phyloP scores from a whole-genome alignment of 2,888 invertebrate species.

The Teleiodes luculella region DNA sequence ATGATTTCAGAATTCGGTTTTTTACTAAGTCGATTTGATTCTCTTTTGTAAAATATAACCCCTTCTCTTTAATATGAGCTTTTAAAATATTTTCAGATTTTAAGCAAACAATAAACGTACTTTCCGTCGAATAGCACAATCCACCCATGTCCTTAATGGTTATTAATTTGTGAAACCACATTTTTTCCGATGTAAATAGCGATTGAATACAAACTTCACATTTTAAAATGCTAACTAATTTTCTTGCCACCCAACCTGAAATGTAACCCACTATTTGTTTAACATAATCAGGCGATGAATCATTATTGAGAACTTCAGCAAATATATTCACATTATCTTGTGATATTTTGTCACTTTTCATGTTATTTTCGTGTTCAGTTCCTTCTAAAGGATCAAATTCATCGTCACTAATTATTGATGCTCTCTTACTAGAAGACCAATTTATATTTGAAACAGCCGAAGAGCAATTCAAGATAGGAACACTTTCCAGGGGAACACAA shows the following conservation, averaged over 20 bases:
- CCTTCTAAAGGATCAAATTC: constrained; percentile 5
- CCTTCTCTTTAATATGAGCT: too few relatives aligned
- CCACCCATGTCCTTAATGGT: constrained; percentile 23
- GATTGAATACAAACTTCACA: constrained; percentile 14
- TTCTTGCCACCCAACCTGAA: constrained; percentile 7
- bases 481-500: constrained; percentile 2
- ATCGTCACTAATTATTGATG: background rate
- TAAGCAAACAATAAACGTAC: constrained; percentile 22
- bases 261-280: constrained; percentile 10
- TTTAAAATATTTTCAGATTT: constrained; percentile 18
- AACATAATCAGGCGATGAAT: too few relatives aligned
- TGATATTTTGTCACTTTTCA: too few relatives aligned
- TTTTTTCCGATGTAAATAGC: constrained; percentile 16
- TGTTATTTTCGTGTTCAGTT: background rate
- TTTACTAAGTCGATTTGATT: constrained; percentile 10
- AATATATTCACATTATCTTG: too few relatives aligned
- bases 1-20: background rate
- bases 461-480: constrained; percentile 3
- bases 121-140: constrained; percentile 22
- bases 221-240: constrained; percentile 1
- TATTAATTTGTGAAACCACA: constrained; percentile 22
- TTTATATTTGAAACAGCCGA: constrained; percentile 8
- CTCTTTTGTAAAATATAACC: constrained; percentile 11
- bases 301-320: background rate
- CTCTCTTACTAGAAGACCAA: background rate